Evolutionary conservation across 2,888 invertebrate genomes (phyloP).

Genomic region (Tachina lurida): DNA sequence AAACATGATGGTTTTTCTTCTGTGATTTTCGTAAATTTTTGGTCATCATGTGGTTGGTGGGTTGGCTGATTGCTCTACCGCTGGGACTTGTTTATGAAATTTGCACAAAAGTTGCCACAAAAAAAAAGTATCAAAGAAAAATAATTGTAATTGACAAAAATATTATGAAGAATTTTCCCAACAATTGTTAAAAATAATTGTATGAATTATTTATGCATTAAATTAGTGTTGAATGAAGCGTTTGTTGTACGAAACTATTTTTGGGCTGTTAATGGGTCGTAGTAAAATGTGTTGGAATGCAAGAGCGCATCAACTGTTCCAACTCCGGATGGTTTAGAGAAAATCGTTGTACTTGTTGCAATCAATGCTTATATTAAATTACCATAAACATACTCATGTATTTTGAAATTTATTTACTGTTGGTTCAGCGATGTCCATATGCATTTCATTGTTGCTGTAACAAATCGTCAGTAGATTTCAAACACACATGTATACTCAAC

Average conservation of each 20-base stretch:
- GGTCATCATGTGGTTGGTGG: background rate
- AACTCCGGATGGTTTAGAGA: too few species aligned
- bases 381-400: too few species aligned
- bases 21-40: slow-evolving; percentile 6
- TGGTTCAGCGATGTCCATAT: too few species aligned
- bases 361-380: too few species aligned
- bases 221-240: slow-evolving; percentile 1
- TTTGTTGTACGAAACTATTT: background rate
- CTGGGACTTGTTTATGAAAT: slow-evolving; percentile 10
- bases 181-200: slow-evolving; percentile 41
- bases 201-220: slow-evolving; percentile 31
- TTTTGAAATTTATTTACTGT: too few species aligned
- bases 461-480: too few species aligned
- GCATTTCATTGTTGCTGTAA: too few species aligned
- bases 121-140: background rate
- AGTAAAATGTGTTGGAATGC: background rate
- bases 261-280: too few species aligned
- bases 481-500: too few species aligned
- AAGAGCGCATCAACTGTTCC: too few species aligned
- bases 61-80: background rate
- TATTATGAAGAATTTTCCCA: slow-evolving; percentile 33
- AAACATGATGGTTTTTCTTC: slow-evolving; percentile 60
- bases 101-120: slow-evolving; percentile 19
- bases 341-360: too few species aligned
- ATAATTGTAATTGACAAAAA: slow-evolving; percentile 60